These are phyloP conservation scores for Heteromurus nitidus DNA, from an alignment of 2,888 invertebrate species.

Conservation along the genomic window DNA sequence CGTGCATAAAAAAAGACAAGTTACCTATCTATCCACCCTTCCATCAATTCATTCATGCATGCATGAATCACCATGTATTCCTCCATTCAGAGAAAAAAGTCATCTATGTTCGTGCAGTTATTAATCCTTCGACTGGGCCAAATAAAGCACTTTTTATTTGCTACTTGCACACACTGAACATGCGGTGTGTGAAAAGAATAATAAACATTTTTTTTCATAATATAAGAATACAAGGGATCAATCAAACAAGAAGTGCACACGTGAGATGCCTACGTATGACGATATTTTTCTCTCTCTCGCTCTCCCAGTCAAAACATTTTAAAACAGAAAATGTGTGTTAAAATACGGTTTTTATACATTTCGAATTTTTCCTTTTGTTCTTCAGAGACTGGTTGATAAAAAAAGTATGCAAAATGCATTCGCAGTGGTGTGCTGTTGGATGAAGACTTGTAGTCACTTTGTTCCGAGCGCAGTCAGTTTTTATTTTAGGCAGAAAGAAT, in stretches of 20 bases:
- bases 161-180: not conserved
- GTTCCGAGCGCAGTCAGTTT: too few species aligned
- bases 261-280: not conserved
- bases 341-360: slow-evolving; percentile 8
- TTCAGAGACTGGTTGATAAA: not conserved
- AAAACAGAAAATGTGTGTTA: slow-evolving; percentile 11
- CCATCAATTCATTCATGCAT: slow-evolving; percentile 41
- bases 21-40: slow-evolving; percentile 25
- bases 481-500: too few species aligned
- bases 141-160: slow-evolving; percentile 16
- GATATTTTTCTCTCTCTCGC: not conserved
- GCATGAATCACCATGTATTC: slow-evolving; percentile 9
- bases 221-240: not conserved
- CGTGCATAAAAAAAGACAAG: not conserved
- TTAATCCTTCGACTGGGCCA: slow-evolving; percentile 28
- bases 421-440: not conserved
- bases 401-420: slow-evolving; percentile 42
- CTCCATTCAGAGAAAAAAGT: not conserved
- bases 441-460: not conserved
- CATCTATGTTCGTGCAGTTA: not conserved
- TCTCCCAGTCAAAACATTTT: not conserved
- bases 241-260: not conserved
- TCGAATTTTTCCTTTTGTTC: slow-evolving; percentile 19
- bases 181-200: not conserved
- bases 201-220: not conserved